Evolutionary conservation across 1,140 invertebrate species (phyloP), one percentile per base, ranked within the genome.

Genomic region (Temnothorax longispinosus): DNA sequence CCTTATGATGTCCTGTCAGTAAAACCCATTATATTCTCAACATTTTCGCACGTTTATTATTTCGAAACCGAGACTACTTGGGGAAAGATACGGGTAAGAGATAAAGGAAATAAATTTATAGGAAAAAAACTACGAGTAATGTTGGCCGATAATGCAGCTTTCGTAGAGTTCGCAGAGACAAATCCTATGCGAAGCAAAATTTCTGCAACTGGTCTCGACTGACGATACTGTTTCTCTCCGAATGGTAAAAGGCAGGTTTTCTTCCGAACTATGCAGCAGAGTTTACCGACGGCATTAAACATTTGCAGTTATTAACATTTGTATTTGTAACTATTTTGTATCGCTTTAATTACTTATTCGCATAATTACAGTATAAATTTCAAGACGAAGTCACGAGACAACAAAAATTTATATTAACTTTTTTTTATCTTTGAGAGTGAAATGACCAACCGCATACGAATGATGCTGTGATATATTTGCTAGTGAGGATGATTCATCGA

Each of bases 1-100:
- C 82, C 21, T 80, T 35, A 75, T 65, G 44, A 85, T 85, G 58
- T 82, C 67, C 80, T 82, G 44, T 81, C 27, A 64, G 52, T 47
- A 64, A 62, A 64, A 64, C 56, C 75, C 10, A 77, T 62, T 60
- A 62, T 60, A 77, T 77, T 77, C 21, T 58, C 75, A 6, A 77
- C 6, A 64, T 62, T 64, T 74, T 50, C 1, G 54, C 74, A 47
- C 41, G 6, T 74, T 50, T 71, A 32, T 52, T 52, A 74, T 72
- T 72, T 72, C 15, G 38, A 60, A 44, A 74, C 35, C 18, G 38
- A 76, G 38, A 60, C 15, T 44, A n/a, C 4, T 27, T 47, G 5
- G 7, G 3, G 21, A 64, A 27, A 78, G 27, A 5, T 65, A 44
- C n/a, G 27, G 0, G 5, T 44, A 21, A 2, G 11, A 52, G 11